phyloP scores from a whole-genome alignment of 2,113 vertebrate genomes.

The Cavia porcellus region DNA sequence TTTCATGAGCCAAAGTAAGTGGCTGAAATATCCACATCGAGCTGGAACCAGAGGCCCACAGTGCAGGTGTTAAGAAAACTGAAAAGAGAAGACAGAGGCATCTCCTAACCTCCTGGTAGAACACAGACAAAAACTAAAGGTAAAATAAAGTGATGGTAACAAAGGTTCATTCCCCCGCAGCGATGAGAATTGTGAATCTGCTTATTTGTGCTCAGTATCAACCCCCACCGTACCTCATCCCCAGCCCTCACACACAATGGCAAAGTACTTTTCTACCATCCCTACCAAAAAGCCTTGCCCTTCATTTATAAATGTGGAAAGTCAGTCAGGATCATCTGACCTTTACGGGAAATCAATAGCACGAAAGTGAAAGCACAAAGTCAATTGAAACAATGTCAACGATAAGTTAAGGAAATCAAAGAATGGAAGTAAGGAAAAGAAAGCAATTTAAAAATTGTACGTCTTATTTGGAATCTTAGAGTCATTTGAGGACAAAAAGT shows the following conservation, averaged over 20 bases:
- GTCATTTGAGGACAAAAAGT: neutral
- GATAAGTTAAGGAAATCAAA: slow-evolving; percentile 7
- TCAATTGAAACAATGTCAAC: neutral
- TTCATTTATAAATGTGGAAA: neutral
- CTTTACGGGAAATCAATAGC: slow-evolving; percentile 40
- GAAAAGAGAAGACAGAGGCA: neutral
- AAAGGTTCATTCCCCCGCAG: neutral
- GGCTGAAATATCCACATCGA: neutral
- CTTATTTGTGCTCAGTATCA: neutral
- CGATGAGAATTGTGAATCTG: neutral
- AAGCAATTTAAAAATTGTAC: slow-evolving; percentile 18
- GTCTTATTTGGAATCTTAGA: slow-evolving; percentile 25
- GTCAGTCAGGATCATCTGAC: neutral
- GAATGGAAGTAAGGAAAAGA: neutral
- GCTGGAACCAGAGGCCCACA: neutral
- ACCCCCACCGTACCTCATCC: neutral
- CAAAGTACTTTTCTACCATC: neutral
- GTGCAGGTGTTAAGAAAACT: neutral
- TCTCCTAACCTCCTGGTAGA: neutral
- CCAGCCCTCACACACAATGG: neutral
- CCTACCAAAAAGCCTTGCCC: neutral
- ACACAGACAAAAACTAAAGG: neutral
- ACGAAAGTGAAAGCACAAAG: slow-evolving; percentile 41
- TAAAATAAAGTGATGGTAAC: neutral
- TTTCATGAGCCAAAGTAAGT: neutral